These are phyloP conservation scores for Helicoverpa zea DNA, from an alignment of 1,140 invertebrate genomes.

Conservation along the genomic window DNA sequence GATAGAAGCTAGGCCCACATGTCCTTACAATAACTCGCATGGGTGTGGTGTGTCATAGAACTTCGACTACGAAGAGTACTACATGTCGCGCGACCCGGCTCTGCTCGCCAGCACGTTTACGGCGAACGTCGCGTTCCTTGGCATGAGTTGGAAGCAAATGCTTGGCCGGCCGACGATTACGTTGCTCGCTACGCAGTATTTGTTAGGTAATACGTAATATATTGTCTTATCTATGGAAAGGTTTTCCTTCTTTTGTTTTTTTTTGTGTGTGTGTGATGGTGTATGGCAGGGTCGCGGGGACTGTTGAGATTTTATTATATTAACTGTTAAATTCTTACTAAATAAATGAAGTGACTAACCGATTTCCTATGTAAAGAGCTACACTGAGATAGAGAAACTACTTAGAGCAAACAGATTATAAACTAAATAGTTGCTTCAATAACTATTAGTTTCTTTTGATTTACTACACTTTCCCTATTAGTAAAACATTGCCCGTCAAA, in stretches of 20 bases:
- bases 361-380: too few relatives aligned
- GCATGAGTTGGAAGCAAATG: conserved; percentile 97
- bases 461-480: too few relatives aligned
- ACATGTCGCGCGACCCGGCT: conserved; percentile 96
- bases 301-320: too few relatives aligned
- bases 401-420: too few relatives aligned
- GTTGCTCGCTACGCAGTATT: conserved; percentile 92
- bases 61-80: conserved; percentile 97
- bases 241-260: background rate
- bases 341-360: too few relatives aligned
- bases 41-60: conserved; percentile 89
- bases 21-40: conserved; percentile 52
- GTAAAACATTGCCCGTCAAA: too few relatives aligned
- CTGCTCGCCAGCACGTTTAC: conserved; percentile 95
- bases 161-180: conserved; percentile 96
- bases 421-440: too few relatives aligned
- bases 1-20: background rate
- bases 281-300: background rate
- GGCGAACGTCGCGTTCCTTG: conserved; percentile 96
- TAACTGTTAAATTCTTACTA: too few relatives aligned
- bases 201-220: conserved; percentile 90
- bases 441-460: too few relatives aligned
- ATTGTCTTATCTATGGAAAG: background rate
- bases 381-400: too few relatives aligned
- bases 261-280: conserved; percentile 6